Percentiles rank a stretch among this genome's conserved stretches.
phyloP scores from a whole-genome alignment of 2,797 vertebrate genomes.

The Schizopygopsis malacanthus region DNA sequence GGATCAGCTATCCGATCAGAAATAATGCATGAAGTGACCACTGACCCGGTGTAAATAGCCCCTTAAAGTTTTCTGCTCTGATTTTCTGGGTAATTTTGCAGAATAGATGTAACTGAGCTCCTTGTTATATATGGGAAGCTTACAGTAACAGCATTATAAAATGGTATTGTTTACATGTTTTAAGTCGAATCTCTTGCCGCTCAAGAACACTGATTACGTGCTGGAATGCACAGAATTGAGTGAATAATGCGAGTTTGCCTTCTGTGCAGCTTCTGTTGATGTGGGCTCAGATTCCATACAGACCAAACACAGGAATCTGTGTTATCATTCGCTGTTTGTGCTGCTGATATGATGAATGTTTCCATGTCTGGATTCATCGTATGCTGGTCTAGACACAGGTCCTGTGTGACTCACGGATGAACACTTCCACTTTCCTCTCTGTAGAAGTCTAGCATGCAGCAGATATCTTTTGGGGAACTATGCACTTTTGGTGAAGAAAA shows the following conservation, averaged over 20 bases:
- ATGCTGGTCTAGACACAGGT: slow-evolving; percentile 10
- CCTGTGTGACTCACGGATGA: slow-evolving; percentile 3
- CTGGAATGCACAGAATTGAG: background rate
- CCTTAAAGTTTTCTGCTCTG: background rate
- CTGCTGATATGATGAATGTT: no score
- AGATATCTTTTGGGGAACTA: background rate
- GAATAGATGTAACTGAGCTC: background rate
- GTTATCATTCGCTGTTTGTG: background rate
- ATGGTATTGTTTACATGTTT: background rate
- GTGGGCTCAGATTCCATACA: background rate
- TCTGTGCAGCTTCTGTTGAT: background rate
- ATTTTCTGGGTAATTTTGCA: background rate
- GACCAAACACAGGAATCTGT: background rate
- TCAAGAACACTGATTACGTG: no score
- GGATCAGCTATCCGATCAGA: no score
- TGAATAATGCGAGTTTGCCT: background rate
- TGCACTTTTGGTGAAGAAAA: background rate
- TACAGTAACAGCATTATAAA: background rate
- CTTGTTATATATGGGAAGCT: background rate
- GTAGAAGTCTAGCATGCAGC: background rate
- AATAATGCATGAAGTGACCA: no score
- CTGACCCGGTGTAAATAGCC: no score
- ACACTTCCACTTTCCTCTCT: background rate
- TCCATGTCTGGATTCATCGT: background rate
- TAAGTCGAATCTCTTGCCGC: background rate